Conservation (phyloP, 2,888 invertebrate species). For the Branchipolynoe longqiensis region DNA sequence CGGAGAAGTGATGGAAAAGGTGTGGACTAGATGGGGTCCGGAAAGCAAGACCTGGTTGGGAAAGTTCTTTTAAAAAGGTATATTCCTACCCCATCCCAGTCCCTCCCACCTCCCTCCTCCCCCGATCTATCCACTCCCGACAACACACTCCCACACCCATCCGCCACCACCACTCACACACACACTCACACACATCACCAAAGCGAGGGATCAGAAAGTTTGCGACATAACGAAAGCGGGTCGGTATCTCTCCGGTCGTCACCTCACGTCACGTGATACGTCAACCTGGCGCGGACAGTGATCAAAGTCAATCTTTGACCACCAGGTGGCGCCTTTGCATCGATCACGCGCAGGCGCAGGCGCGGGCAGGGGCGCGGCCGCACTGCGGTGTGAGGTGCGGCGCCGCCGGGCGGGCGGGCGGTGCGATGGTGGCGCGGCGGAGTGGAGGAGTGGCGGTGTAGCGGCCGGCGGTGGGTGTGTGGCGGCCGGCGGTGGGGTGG, state of each 20-base stretch:
- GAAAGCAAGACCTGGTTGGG: too few relatives aligned
- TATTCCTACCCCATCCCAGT: not conserved
- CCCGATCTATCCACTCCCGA: not conserved
- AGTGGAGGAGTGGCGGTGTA: too few relatives aligned
- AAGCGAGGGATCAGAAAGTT: not conserved
- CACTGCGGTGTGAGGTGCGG: too few relatives aligned
- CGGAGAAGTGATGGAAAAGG: not conserved
- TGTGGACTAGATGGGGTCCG: not conserved
- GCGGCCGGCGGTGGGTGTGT: too few relatives aligned
- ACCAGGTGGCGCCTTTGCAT: constrained; percentile 23
- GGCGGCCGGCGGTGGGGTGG: too few relatives aligned
- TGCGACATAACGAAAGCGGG: not conserved
- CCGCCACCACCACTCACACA: not conserved
- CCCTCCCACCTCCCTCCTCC: not conserved
- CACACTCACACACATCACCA: not conserved
- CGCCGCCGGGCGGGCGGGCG: too few relatives aligned
- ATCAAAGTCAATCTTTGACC: constrained; percentile 49
- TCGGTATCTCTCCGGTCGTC: constrained; percentile 2
- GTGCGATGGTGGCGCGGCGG: too few relatives aligned
- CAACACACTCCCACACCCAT: not conserved
- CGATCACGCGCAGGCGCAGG: not conserved
- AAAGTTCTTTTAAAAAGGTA: not conserved
- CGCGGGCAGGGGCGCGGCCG: not conserved
- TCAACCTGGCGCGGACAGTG: constrained; percentile 23
- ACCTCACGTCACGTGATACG: constrained; percentile 23